A percentile compares a stretch with the other conserved stretches of the same genome.
phyloP scores from a whole-genome alignment of 2,888 invertebrate genomes.

The Hyalella azteca region DNA sequence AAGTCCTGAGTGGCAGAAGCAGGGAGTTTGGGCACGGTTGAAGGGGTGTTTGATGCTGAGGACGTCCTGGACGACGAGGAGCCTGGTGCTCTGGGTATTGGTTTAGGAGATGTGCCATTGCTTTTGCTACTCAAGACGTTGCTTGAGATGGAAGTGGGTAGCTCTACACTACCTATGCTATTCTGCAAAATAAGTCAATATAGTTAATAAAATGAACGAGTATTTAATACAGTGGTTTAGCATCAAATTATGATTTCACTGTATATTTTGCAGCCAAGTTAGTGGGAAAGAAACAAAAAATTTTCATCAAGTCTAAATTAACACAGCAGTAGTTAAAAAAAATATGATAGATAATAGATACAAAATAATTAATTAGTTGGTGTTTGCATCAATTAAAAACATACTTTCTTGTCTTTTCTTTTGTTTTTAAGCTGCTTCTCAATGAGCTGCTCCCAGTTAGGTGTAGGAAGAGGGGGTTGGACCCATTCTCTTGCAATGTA shows the following conservation, averaged over 20 bases:
- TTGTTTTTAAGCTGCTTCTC: conserved; percentile 88
- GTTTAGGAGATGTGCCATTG: conserved; percentile 63
- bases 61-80: conserved; percentile 50
- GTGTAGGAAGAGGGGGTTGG: conserved; percentile 80
- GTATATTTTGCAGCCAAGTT: background rate
- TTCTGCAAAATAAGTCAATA: background rate
- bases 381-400: no score
- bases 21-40: conserved; percentile 59
- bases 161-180: conserved; percentile 48
- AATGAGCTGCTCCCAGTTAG: conserved; percentile 81
- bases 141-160: conserved; percentile 59
- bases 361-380: no score
- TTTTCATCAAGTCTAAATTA: background rate
- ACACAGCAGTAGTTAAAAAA: no score
- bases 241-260: background rate
- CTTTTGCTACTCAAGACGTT: conserved; percentile 63
- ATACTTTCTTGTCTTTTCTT: conserved; percentile 66
- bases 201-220: conserved; percentile 63
- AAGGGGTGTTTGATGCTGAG: conserved; percentile 51
- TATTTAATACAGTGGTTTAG: conserved; percentile 64
- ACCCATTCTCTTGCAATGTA: conserved; percentile 98
- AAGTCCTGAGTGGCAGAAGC: conserved; percentile 66
- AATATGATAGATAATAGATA: no score
- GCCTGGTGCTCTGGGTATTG: conserved; percentile 56
- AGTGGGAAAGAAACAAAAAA: background rate